phyloP scores from a whole-genome alignment of 2,888 invertebrate genomes.

The Platycheirus albimanus region DNA sequence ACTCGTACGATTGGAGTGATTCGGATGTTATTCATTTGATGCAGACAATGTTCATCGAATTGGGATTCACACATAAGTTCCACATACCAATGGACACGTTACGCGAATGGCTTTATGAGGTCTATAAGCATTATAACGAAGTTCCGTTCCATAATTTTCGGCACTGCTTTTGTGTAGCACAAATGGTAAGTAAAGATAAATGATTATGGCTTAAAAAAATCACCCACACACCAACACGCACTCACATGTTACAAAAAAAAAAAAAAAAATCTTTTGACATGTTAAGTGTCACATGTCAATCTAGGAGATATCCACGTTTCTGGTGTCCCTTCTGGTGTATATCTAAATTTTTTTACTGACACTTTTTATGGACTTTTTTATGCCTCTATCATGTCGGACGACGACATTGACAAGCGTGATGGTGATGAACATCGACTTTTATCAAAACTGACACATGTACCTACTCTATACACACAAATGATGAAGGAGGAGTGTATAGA shows the following conservation, averaged over 20 bases:
- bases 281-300: constrained; percentile 41
- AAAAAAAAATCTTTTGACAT: constrained; percentile 20
- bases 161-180: constrained; percentile 93
- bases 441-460: constrained; percentile 30
- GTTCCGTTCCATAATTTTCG: constrained; percentile 94
- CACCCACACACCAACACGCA: no score
- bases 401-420: constrained; percentile 31
- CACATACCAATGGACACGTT: constrained; percentile 88
- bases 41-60: constrained; percentile 92
- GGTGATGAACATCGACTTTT: constrained; percentile 56
- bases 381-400: constrained; percentile 17
- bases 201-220: not conserved
- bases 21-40: constrained; percentile 90
- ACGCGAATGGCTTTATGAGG: constrained; percentile 89
- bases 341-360: constrained; percentile 12
- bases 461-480: not conserved
- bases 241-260: no score
- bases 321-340: constrained; percentile 2
- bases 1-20: constrained; percentile 92
- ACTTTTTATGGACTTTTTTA: constrained; percentile 23
- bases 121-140: constrained; percentile 92
- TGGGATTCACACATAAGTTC: constrained; percentile 89
- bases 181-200: constrained; percentile 87
- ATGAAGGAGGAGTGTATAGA: no score
- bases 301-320: constrained; percentile 29